phyloP scores from a whole-genome alignment of 2,888 invertebrate species.

The Andricus quercusramuli region DNA sequence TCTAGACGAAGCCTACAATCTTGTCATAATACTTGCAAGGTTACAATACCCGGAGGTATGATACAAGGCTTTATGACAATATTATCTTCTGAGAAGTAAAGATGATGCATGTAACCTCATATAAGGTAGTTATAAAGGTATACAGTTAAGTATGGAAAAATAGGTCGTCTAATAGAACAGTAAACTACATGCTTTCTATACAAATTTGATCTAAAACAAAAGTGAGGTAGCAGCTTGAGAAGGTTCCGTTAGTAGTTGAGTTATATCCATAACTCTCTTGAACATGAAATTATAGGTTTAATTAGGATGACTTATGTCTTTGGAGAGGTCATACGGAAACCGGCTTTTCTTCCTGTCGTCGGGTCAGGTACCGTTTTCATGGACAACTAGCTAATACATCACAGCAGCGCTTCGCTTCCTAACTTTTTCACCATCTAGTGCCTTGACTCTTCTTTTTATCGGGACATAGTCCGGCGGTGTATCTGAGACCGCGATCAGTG shows the following conservation, averaged over 20 bases:
- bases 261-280: conserved; percentile 10
- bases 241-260: conserved; percentile 15
- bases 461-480: conserved; percentile 59
- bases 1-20: conserved; percentile 3
- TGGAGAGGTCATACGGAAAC: conserved; percentile 44
- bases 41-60: not conserved
- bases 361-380: conserved; percentile 55
- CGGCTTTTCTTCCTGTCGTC: conserved; percentile 50
- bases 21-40: conserved; percentile 19
- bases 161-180: not conserved
- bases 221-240: not conserved
- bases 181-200: no score
- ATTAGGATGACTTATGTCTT: conserved; percentile 31
- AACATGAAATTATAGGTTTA: conserved; percentile 36
- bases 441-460: conserved; percentile 64
- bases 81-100: conserved; percentile 1
- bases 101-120: conserved; percentile 2
- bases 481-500: conserved; percentile 70
- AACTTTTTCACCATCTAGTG: conserved; percentile 49
- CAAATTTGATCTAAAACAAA: not conserved
- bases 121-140: not conserved
- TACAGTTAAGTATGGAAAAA: conserved; percentile 7
- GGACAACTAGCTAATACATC: conserved; percentile 60
- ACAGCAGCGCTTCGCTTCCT: conserved; percentile 49
- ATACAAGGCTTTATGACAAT: conserved; percentile 22